Evolutionary conservation across 2,888 invertebrate genomes (phyloP).

Genomic region (Amblyjoppa fuscipennis): DNA sequence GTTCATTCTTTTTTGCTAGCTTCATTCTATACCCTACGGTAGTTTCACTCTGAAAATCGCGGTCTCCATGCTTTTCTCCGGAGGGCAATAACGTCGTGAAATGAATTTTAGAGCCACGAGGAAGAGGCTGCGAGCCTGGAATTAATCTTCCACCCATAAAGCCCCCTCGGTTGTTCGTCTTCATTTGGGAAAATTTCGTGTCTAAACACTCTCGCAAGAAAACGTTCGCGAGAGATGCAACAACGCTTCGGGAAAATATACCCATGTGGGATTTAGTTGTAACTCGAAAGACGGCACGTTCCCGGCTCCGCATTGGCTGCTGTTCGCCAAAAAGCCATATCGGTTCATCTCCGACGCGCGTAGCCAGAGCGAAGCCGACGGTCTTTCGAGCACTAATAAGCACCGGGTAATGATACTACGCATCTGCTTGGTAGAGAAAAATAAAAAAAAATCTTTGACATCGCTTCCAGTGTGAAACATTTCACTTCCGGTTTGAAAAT

Average conservation of each 20-base stretch:
- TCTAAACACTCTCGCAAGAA: slow-evolving; percentile 11
- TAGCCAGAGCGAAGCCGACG: no score
- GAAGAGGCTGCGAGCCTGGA: slow-evolving; percentile 20
- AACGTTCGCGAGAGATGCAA: not conserved
- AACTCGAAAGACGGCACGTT: not conserved
- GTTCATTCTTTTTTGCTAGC: slow-evolving; percentile 23
- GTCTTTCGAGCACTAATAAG: no score
- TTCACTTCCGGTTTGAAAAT: no score
- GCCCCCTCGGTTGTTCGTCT: slow-evolving; percentile 33
- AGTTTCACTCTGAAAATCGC: slow-evolving; percentile 16
- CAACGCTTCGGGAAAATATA: slow-evolving; percentile 52
- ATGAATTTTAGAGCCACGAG: slow-evolving; percentile 54
- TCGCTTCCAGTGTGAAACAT: no score
- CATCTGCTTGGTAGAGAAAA: no score
- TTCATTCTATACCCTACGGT: slow-evolving; percentile 3
- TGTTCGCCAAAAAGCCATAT: no score
- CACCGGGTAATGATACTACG: no score
- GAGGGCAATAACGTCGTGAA: slow-evolving; percentile 52
- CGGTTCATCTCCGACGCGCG: no score
- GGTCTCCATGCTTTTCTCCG: slow-evolving; percentile 30
- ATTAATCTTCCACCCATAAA: slow-evolving; percentile 46
- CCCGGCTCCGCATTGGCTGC: no score
- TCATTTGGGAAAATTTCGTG: slow-evolving; percentile 44
- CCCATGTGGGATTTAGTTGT: not conserved
- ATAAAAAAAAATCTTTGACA: no score